Percentiles rank a stretch among this genome's conserved stretches.
Evolutionary conservation across 2,797 vertebrate genomes (phyloP).

Genomic region (Melanotaenia boesemani): DNA sequence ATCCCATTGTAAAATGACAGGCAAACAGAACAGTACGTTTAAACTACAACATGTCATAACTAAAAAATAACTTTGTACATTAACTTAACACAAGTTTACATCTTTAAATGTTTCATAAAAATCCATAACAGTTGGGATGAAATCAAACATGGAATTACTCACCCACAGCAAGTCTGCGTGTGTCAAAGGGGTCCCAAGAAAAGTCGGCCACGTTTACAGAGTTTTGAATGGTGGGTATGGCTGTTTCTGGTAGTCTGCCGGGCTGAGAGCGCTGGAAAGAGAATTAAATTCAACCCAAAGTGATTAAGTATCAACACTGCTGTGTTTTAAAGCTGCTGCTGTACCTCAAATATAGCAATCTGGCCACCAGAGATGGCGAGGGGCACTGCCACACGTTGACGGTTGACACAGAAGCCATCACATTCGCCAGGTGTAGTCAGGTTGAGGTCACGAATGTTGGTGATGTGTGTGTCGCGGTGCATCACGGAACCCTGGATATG

Average conservation of each 20-base stretch:
- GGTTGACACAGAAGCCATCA: conserved; percentile 92
- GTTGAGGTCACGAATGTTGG: conserved; percentile 92
- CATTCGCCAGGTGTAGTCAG: conserved; percentile 95
- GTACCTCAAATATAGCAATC: conserved; percentile 92
- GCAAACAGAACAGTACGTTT: not conserved
- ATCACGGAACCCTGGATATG: conserved; percentile 89
- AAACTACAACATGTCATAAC: not conserved
- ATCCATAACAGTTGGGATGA: not conserved
- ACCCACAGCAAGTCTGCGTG: conserved; percentile 88
- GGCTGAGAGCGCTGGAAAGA: conserved; percentile 87
- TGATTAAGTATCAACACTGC: not conserved
- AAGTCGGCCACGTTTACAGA: conserved; percentile 87
- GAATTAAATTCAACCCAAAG: not conserved
- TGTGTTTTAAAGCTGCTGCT: not conserved
- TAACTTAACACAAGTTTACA: not conserved
- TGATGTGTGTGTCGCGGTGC: conserved; percentile 92
- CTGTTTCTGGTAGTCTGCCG: conserved; percentile 86
- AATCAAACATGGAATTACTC: conserved; percentile 17
- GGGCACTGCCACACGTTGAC: conserved; percentile 86
- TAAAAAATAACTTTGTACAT: too few species aligned
- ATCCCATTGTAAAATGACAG: not conserved
- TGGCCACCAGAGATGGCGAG: conserved; percentile 91
- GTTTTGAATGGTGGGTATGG: conserved; percentile 92
- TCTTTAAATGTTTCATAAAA: not conserved
- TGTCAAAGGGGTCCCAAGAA: conserved; percentile 93